A percentile compares a stretch with the other conserved stretches of the same genome.
Conservation (phyloP, 1,140 invertebrate genomes). For the Phymastichus coffea region DNA sequence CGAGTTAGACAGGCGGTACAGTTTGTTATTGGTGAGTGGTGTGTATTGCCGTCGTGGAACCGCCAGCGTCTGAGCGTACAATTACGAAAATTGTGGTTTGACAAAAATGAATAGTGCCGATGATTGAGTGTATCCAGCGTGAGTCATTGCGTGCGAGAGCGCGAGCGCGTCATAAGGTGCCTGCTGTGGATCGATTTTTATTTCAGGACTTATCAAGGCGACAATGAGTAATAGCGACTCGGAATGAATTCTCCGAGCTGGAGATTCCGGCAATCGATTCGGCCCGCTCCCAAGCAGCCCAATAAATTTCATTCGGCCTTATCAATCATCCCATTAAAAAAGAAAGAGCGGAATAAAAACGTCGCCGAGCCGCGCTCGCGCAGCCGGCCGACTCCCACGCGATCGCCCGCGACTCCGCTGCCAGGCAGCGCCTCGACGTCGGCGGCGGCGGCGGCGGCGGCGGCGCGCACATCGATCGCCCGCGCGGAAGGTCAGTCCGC, state of each 20-base stretch:
- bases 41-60: too few relatives aligned
- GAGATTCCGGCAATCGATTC: not conserved
- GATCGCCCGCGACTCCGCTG: not conserved
- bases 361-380: too few relatives aligned
- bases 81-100: not conserved
- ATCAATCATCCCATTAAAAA: not conserved
- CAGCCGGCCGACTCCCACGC: not conserved
- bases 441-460: not conserved
- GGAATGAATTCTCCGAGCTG: not conserved
- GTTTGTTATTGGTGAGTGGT: too few relatives aligned
- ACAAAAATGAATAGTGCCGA: not conserved
- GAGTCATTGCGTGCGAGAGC: not conserved
- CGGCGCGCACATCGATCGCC: not conserved
- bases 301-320: slow-evolving; percentile 3
- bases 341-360: not conserved
- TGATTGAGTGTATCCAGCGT: not conserved
- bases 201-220: not conserved
- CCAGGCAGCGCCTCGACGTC: not conserved
- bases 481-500: slow-evolving; percentile 4
- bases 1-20: too few relatives aligned
- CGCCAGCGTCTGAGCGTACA: too few relatives aligned
- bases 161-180: not conserved
- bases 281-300: not conserved
- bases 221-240: slow-evolving; percentile 6
- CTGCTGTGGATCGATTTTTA: slow-evolving; percentile 5